Percentiles rank a stretch among this genome's conserved stretches.
Evolutionary conservation across 2,113 vertebrate species (phyloP).

Genomic region (Tragulus kanchil): DNA sequence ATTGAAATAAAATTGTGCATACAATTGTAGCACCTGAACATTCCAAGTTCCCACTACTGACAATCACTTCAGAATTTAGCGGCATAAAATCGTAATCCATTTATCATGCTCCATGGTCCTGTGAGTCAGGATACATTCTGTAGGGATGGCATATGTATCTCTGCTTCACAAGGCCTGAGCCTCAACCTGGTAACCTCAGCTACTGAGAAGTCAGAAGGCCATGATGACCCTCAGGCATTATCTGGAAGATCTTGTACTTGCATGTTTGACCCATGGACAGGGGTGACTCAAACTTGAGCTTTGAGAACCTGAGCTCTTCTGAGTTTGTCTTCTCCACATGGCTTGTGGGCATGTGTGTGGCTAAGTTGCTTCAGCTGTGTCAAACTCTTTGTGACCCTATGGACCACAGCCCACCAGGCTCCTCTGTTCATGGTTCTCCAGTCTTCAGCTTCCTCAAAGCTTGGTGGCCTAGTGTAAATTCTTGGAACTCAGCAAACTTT

Average conservation of each 20-base stretch:
- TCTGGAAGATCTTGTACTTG: not conserved
- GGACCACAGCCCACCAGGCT: too few species aligned
- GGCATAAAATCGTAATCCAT: not conserved
- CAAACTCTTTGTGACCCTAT: too few species aligned
- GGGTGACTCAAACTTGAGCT: not conserved
- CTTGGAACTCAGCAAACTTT: conserved; percentile 28
- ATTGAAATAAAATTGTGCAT: not conserved
- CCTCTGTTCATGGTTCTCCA: too few species aligned
- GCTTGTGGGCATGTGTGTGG: too few species aligned
- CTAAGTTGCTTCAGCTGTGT: too few species aligned
- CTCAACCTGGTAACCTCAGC: not conserved
- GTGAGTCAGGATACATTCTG: too few species aligned
- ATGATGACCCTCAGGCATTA: not conserved
- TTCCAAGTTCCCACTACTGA: not conserved
- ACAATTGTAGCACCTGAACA: not conserved
- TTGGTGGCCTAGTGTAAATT: not conserved
- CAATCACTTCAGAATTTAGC: not conserved
- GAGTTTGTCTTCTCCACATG: not conserved
- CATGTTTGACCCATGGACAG: not conserved
- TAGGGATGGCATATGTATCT: not conserved
- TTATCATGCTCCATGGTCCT: not conserved
- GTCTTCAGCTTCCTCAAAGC: not conserved
- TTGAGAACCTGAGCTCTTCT: not conserved
- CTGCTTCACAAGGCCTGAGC: not conserved
- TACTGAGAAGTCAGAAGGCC: not conserved